Conservation (phyloP, 2,113 vertebrate genomes). For the Apistogramma diplotaenia region DNA sequence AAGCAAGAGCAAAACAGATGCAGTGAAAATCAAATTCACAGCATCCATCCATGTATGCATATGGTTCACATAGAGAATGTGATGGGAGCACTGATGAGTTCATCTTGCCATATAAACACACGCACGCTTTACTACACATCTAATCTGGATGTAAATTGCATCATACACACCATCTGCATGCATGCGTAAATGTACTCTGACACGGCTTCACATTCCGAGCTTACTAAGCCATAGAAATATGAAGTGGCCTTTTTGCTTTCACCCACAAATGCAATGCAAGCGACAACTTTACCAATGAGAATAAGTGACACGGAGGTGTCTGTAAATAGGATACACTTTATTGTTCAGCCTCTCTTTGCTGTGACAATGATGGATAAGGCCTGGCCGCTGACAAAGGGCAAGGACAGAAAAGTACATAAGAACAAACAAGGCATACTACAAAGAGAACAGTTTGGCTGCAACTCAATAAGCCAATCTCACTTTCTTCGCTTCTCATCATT, state of each 20-base stretch:
- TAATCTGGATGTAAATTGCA: neutral
- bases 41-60: neutral
- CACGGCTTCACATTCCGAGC: neutral
- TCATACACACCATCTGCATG: neutral
- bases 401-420: slow-evolving; percentile 28
- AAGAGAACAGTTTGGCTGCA: slow-evolving; percentile 10
- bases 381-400: slow-evolving; percentile 28
- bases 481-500: neutral
- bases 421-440: neutral
- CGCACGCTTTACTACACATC: neutral
- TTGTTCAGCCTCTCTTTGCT: slow-evolving; percentile 16
- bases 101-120: neutral
- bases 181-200: neutral
- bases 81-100: neutral
- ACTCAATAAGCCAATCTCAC: neutral
- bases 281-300: neutral
- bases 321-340: slow-evolving; percentile 36
- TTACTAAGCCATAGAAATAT: neutral
- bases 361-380: slow-evolving; percentile 40
- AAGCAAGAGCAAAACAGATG: slow-evolving; percentile 1
- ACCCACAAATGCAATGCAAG: neutral
- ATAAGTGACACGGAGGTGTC: neutral
- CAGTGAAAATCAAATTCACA: neutral
- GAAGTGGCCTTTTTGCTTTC: neutral
- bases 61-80: neutral